These are phyloP conservation scores for Microctenopoma stevenorrisi DNA, from an alignment of 2,797 vertebrate species.

Conservation along the genomic window DNA sequence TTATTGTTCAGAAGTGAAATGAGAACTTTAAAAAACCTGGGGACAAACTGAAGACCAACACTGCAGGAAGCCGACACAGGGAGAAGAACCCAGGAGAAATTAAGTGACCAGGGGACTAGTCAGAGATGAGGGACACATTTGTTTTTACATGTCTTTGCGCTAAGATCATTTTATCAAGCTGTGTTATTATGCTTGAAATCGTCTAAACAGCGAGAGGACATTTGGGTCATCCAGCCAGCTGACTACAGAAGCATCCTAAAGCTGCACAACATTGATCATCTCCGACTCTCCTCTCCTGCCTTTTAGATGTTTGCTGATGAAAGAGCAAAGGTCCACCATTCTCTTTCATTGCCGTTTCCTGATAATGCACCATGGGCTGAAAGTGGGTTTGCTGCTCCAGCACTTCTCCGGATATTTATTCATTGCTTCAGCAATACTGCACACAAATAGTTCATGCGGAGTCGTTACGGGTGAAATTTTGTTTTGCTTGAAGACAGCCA, in stretches of 20 bases:
- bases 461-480: constrained; percentile 13
- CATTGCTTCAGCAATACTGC: constrained; percentile 33
- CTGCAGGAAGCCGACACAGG: no score
- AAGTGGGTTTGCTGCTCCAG: constrained; percentile 25
- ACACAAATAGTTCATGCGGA: constrained; percentile 34
- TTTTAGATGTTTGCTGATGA: constrained; percentile 51
- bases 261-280: constrained; percentile 37
- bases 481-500: constrained; percentile 18
- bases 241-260: constrained; percentile 11
- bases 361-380: constrained; percentile 46
- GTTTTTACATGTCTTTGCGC: no score
- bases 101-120: no score
- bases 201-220: neutral
- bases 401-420: constrained; percentile 30
- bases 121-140: no score
- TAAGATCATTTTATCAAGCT: neutral
- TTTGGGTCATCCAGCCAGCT: neutral
- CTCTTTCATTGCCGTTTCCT: constrained; percentile 43
- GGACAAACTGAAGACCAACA: no score
- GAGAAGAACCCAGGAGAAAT: no score
- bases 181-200: neutral
- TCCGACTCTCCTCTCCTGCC: constrained; percentile 41
- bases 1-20: no score
- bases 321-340: constrained; percentile 44
- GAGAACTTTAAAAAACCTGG: no score